Evolutionary conservation across 2,113 vertebrate genomes (phyloP), one percentile per base, ranked within the genome.

Genomic region (Mastomys natalensis): DNA sequence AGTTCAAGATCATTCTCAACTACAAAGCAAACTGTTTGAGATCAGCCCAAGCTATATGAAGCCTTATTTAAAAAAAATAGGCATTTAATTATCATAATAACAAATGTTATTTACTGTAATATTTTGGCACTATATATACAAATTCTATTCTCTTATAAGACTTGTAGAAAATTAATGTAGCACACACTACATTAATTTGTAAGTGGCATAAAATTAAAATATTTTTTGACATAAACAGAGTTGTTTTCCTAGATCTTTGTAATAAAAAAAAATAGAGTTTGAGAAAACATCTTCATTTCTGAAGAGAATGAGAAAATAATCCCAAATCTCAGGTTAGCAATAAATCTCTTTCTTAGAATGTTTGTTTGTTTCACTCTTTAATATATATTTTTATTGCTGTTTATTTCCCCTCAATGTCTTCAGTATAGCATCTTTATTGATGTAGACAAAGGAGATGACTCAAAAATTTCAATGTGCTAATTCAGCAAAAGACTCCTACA

Each of bases 181-280:
- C n/a, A 58, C 64, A 66, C 4, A 88, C 5, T 85, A 51, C 12
- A 90, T 58, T 93, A 94, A 82, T 87, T 70, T n/a, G 72, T 11
- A 37, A 62, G 12, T 94, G 68, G 5, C 7, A 92, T 16, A 73
- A 93, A 96, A 90, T 7, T 45, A 82, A 92, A 94, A 60, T 37
- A 74, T 68, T 68, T 92, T 92, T 92, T 87, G 51, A 84, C 7
- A 85, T 64, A 45, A 21, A 55, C 24, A 64, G 11, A 43, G 19
- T 64, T 62, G 64, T 7, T 16, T 34, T 62, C 84, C 13, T 90
- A 85, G 29, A 88, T 81, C 15, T 24, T 92, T 15, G 66, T n/a
- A 40, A 45, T 73, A 78, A 80, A 4, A 78, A 80, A 4, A 45
- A 87, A 9, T 55, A 40, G 37, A 89, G 8, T 87, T 68, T 85